Conservation (phyloP, 30 jellyfish, hydroid and myxozoan species). For the Pelagia noctiluca region DNA sequence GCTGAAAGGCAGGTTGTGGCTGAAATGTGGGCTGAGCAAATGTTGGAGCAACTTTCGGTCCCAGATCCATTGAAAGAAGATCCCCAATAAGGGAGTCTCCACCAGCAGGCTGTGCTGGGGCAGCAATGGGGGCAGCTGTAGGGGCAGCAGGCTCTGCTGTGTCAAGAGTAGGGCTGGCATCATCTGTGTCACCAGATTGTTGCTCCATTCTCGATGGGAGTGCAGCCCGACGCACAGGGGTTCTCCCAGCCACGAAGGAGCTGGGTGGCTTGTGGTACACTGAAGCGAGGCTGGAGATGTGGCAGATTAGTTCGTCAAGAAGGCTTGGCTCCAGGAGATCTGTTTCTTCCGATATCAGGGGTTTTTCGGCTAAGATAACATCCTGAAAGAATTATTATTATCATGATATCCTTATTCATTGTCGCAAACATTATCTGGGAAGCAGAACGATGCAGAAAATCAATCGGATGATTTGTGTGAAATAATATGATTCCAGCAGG, state of each 20-base stretch:
- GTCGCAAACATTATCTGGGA: too few species aligned
- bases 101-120: conserved; percentile 61
- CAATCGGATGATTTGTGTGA: too few species aligned
- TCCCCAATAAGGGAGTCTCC: conserved; percentile 78
- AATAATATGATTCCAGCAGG: too few species aligned
- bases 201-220: conserved; percentile 79
- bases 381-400: too few species aligned
- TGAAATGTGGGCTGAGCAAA: conserved; percentile 28
- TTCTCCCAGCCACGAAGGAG: conserved; percentile 94
- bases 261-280: conserved; percentile 98
- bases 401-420: too few species aligned
- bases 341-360: conserved; percentile 96
- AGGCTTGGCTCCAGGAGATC: conserved; percentile 93
- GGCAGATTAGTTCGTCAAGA: conserved; percentile 96
- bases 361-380: conserved; percentile 97
- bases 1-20: conserved; percentile 55
- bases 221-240: conserved; percentile 92
- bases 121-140: conserved; percentile 76
- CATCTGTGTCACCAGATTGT: conserved; percentile 68
- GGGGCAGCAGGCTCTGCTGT: conserved; percentile 72
- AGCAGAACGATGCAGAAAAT: too few species aligned
- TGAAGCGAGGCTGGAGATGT: conserved; percentile 94
- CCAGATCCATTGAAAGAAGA: conserved; percentile 60
- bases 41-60: not conserved
- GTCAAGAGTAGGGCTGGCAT: conserved; percentile 74